Percentiles rank a stretch among this genome's conserved stretches.
phyloP scores from a whole-genome alignment of 2,113 vertebrate species.

The Prunella fulvescens region DNA sequence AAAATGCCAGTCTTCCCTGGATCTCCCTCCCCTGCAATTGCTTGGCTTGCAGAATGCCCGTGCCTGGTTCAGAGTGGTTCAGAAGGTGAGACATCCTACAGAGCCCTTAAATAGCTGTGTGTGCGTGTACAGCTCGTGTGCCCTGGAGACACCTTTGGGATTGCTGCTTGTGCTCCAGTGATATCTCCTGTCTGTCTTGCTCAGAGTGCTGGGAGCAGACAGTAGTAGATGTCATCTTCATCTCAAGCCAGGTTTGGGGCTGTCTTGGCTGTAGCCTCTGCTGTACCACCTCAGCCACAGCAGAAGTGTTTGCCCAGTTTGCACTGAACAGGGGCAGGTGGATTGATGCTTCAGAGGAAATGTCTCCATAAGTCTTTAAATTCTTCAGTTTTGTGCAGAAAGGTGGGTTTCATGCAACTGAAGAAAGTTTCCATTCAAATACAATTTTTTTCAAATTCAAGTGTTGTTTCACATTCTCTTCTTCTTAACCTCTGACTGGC shows the following conservation, averaged over 20 bases:
- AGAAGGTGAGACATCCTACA: constrained; percentile 33
- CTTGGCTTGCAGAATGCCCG: constrained; percentile 41
- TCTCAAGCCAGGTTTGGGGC: not conserved
- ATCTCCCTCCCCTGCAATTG: constrained; percentile 27
- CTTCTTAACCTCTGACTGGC: not conserved
- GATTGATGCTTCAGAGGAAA: not conserved
- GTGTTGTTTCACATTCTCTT: not conserved
- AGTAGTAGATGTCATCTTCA: not conserved
- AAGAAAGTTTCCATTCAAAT: not conserved
- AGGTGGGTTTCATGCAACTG: not conserved
- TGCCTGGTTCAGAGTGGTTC: constrained; percentile 29
- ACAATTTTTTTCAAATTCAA: not conserved
- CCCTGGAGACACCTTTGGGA: not conserved
- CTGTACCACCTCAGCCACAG: not conserved
- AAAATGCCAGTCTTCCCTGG: constrained; percentile 35
- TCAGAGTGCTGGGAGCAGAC: not conserved
- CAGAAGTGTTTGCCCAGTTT: not conserved
- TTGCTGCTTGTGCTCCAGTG: not conserved
- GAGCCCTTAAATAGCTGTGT: not conserved
- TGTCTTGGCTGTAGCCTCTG: not conserved
- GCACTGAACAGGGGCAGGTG: not conserved
- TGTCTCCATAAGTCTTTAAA: not conserved
- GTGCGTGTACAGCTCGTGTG: not conserved
- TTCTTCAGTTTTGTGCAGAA: not conserved
- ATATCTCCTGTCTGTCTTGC: not conserved